A percentile compares a stretch with the other conserved stretches of the same genome.
phyloP scores from a whole-genome alignment of 2,888 invertebrate genomes.

The Idaea biselata region DNA sequence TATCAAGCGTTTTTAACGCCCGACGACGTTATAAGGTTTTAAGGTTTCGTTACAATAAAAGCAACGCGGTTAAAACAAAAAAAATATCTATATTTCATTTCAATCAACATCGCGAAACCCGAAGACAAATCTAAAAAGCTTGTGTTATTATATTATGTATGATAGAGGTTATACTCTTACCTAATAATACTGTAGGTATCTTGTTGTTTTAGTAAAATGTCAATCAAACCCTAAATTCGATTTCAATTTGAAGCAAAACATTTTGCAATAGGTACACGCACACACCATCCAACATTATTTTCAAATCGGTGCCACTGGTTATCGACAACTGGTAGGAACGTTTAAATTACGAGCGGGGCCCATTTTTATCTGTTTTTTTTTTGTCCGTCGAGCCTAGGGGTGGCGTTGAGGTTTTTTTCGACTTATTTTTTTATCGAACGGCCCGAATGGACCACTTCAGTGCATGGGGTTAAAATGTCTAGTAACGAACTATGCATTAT shows the following conservation, averaged over 20 bases:
- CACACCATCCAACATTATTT: constrained; percentile 10
- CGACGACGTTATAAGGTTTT: too few species aligned
- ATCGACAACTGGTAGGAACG: constrained; percentile 69
- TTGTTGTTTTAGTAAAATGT: too few species aligned
- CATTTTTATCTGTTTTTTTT: constrained; percentile 72
- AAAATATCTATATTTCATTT: too few species aligned
- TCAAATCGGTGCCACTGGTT: constrained; percentile 46
- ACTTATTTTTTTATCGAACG: constrained; percentile 59
- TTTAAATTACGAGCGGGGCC: constrained; percentile 75
- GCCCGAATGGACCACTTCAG: constrained; percentile 53
- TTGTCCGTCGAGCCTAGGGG: constrained; percentile 70
- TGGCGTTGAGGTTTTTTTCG: constrained; percentile 59
- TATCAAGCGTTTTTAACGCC: too few species aligned
- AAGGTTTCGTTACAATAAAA: too few species aligned
- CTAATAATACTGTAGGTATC: too few species aligned
- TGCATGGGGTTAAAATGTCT: constrained; percentile 63
- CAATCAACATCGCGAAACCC: too few species aligned
- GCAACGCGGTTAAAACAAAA: too few species aligned
- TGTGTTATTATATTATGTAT: too few species aligned
- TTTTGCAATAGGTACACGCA: background rate
- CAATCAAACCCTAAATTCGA: background rate
- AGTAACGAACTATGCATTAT: constrained; percentile 38
- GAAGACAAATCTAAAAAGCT: too few species aligned
- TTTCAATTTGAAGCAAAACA: background rate
- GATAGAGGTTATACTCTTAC: too few species aligned